Percentiles rank a stretch among this genome's conserved stretches.
Evolutionary conservation across 2,888 invertebrate genomes (phyloP).

Genomic region (Octodonta nipae): DNA sequence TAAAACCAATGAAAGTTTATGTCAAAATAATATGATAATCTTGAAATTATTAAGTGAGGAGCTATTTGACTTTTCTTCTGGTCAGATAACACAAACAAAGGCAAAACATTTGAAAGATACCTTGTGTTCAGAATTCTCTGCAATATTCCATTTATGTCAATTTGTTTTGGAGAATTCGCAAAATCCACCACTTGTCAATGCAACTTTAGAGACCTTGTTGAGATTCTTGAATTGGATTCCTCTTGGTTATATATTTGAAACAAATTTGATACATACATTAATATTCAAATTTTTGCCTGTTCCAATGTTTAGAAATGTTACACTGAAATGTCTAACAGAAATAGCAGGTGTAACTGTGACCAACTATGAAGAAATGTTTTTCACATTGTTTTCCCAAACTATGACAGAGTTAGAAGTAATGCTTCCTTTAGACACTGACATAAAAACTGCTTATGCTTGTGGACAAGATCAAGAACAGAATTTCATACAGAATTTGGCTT

Average conservation of each 20-base stretch:
- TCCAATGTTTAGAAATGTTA: slow-evolving; percentile 77
- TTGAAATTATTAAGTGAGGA: slow-evolving; percentile 95
- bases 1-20: slow-evolving; percentile 95
- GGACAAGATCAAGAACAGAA: slow-evolving; percentile 96
- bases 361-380: slow-evolving; percentile 87
- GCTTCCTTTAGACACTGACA: slow-evolving; percentile 81
- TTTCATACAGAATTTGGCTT: slow-evolving; percentile 94
- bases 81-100: slow-evolving; percentile 97
- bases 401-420: slow-evolving; percentile 86
- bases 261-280: slow-evolving; percentile 85
- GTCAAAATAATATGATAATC: slow-evolving; percentile 99
- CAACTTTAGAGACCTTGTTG: slow-evolving; percentile 89
- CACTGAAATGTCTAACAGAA: slow-evolving; percentile 95
- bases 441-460: slow-evolving; percentile 83
- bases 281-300: slow-evolving; percentile 95
- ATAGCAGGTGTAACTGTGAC: slow-evolving; percentile 84
- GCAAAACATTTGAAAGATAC: slow-evolving; percentile 98
- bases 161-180: slow-evolving; percentile 96
- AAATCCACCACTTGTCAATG: slow-evolving; percentile 89
- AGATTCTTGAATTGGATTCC: slow-evolving; percentile 99
- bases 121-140: slow-evolving; percentile 98
- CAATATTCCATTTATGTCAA: slow-evolving; percentile 94
- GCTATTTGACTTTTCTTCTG: slow-evolving; percentile 96
- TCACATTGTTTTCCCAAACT: slow-evolving; percentile 77
- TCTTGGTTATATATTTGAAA: slow-evolving; percentile 99